These are phyloP conservation scores for Puntigrus tetrazona DNA, from an alignment of 2,113 vertebrate genomes.

Conservation along the genomic window DNA sequence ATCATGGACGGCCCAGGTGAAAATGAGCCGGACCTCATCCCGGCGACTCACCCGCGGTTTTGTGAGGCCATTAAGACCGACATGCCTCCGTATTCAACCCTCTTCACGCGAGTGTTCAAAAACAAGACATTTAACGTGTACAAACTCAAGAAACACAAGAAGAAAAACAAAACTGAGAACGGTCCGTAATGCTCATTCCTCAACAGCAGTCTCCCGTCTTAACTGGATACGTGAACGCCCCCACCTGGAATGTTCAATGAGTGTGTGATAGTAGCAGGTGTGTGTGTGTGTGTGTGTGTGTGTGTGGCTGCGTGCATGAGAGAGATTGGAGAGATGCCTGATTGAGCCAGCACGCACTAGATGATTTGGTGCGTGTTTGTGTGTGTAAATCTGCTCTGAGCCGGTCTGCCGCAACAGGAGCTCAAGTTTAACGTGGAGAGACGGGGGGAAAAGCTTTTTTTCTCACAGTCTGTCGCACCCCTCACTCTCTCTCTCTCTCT, in stretches of 20 bases:
- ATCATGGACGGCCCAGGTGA: slow-evolving; percentile 92
- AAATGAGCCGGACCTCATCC: slow-evolving; percentile 83
- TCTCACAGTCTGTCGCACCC: background rate
- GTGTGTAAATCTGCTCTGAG: slow-evolving; percentile 52
- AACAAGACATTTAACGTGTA: slow-evolving; percentile 97
- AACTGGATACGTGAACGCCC: slow-evolving; percentile 38
- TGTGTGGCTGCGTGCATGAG: background rate
- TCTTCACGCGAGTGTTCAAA: slow-evolving; percentile 88
- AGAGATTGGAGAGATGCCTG: slow-evolving; percentile 43
- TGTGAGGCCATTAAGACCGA: slow-evolving; percentile 89
- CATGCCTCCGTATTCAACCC: slow-evolving; percentile 69
- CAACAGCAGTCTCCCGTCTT: slow-evolving; percentile 30
- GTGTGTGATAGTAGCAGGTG: slow-evolving; percentile 34
- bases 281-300: slow-evolving; percentile 27
- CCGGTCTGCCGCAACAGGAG: slow-evolving; percentile 29
- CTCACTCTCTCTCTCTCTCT: slow-evolving; percentile 23
- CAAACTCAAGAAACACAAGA: slow-evolving; percentile 79
- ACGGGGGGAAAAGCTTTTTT: slow-evolving; percentile 36
- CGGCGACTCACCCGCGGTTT: slow-evolving; percentile 84
- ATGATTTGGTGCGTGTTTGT: slow-evolving; percentile 29
- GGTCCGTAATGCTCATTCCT: slow-evolving; percentile 35
- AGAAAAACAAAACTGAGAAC: slow-evolving; percentile 57
- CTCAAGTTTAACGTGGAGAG: slow-evolving; percentile 62
- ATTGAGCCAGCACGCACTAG: slow-evolving; percentile 30
- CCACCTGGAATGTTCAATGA: slow-evolving; percentile 48